Base-by-base conservation (phyloP, 1,140 invertebrate species). In the Drosophila ohnishii region DNA sequence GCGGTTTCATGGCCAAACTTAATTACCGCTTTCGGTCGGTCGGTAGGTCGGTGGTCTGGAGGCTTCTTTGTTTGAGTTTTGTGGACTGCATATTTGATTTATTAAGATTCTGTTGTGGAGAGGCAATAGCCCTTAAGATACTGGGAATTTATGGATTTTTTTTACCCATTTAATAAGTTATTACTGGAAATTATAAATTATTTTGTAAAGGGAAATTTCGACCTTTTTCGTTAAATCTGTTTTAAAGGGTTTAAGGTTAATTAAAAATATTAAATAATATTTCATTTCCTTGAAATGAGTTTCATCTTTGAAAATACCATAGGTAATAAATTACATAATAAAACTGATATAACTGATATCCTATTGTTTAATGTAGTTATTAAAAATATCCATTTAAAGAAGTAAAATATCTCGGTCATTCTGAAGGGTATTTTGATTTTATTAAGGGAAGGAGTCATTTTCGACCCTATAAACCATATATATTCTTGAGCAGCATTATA, bases 1-100 rank as follows among this genome's bases (percentile, higher is more conserved):
- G 69, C 32, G 67, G 70, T 73, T 73, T 73, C 34, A 72, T 72
- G 37, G 53, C 39, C 45, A 72, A 71, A 71, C 44, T 59, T 42
- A 71, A 71, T 71, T 72, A 40, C 65, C 69, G 44, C 53, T 70
- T 59, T 40, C 22, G 66, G 34, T 66, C 28, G 28, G 16, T 34
- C 16, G 10, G 28, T 22, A 5, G 32, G 32, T 53, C 32, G 51
- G 25, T 48, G 47, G 19, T 55, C 51, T 32, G 19, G 7, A 7
- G 11, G 50, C 9, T 47, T 10, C 44, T 50, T 71, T 71, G 30
- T 58, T 40, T 58, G n/a, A 48, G 47, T 28, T 55, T 51, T 50
- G 45, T 42, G 35, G 37, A 47, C 22, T 57, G 67, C 40, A 67
- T 55, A 67, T 55, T 47, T 47, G 51, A 70, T 58, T 48, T 70